These are phyloP conservation scores for Cardiocondyla obscurior DNA, from an alignment of 1,140 invertebrate species.

Conservation along the genomic window DNA sequence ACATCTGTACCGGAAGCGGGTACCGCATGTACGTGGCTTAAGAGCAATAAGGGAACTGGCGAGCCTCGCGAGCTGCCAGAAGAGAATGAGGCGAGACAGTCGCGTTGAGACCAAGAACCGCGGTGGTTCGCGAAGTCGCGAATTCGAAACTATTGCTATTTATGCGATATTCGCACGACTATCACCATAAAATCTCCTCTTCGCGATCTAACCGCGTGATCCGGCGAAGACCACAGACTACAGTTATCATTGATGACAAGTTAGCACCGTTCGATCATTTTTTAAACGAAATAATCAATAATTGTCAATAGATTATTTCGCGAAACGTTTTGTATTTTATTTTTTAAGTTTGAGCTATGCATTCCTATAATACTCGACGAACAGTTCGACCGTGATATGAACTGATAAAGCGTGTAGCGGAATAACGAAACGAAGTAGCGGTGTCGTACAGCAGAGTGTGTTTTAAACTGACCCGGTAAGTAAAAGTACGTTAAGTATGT, in stretches of 20 bases:
- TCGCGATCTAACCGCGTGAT: neutral
- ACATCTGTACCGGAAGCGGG: constrained; percentile 62
- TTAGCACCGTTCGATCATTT: neutral
- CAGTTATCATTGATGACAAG: neutral
- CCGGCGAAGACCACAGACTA: neutral
- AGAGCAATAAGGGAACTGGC: constrained; percentile 65
- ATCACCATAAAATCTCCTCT: neutral
- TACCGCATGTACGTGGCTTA: constrained; percentile 64
- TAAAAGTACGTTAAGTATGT: neutral
- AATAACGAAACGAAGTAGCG: constrained; percentile 14
- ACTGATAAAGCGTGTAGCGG: constrained; percentile 28
- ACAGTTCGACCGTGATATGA: constrained; percentile 2
- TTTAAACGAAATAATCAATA: constrained; percentile 38
- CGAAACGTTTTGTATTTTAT: neutral
- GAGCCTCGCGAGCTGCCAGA: constrained; percentile 47
- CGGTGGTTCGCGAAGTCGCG: constrained; percentile 62
- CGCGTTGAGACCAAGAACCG: constrained; percentile 67
- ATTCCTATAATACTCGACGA: neutral
- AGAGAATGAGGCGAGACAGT: constrained; percentile 70
- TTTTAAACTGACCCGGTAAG: constrained; percentile 47
- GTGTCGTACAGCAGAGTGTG: neutral
- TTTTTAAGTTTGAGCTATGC: neutral
- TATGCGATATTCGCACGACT: constrained; percentile 54
- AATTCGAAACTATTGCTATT: constrained; percentile 21
- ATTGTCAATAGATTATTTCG: neutral